Base-by-base conservation (phyloP, 2,113 vertebrate species). In the Daphoenositta chrysoptera region DNA sequence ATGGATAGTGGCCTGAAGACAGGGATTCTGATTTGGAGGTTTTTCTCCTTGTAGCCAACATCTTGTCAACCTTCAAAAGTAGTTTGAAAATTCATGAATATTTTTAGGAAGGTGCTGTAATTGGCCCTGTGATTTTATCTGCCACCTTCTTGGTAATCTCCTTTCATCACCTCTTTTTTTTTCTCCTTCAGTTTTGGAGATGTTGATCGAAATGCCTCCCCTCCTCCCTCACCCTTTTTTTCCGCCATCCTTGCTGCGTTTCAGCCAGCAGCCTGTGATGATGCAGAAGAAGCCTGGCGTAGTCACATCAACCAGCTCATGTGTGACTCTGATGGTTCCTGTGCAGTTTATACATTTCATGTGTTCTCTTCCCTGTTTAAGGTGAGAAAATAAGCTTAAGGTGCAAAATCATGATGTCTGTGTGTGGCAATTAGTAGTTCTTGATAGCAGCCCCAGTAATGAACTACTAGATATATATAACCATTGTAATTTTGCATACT, bases 341-440 rank as follows among this genome's bases (percentile, higher is more conserved):
- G 99, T 61, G 99, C 99, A 2, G 99, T 99, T 88, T 99, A 99
- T 96, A 99, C 99, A 30, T 99, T 99, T 98, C 99, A 99, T 51
- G 99, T 99, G 94, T 99, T 99, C 98, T 99, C 99, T 84, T 99
- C 99, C 64, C 96, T 99, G 97, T 99, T 99, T 96, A 99, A 99
- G 99, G 99, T 99, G 95, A 70, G 91, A 39, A 85, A 83, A 89
- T 30, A 70, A 37, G 33, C 56, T 71, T 35, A 28, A 69, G 54
- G 20, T n/a, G 24, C 27, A 57, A 63, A 84, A 39, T 39, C 37
- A n/a, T 30, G 37, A 75, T 44, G 16, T 70, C 48, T 61, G 22
- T 69, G 15, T 45, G n/a, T 68, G 63, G 22, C 50, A 84, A 4
- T 78, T 50, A 33, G 31, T 48, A 8, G 37, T 37, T 77, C 66